Base-by-base conservation (phyloP, 2,113 vertebrate genomes). In the Herpailurus yagouaroundi region DNA sequence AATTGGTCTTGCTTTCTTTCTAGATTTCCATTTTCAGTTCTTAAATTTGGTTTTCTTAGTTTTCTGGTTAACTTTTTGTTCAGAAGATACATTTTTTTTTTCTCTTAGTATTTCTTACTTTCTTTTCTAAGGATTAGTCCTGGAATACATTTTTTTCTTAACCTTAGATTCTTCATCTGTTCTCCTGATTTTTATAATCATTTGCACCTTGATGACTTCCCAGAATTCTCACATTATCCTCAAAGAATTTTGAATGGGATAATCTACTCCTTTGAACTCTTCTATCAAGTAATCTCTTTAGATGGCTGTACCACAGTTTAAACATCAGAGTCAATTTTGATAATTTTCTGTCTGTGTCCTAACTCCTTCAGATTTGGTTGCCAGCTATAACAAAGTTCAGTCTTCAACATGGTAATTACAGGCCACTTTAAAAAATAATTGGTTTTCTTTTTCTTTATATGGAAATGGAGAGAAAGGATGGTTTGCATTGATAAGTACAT, bases 131-230 rank as follows among this genome's bases (percentile, higher is more conserved):
- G n/a, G 7, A 87, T 74, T 38, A 86, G 45, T 71, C 27, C 55
- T 92, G 18, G 64, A 68, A 41, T 93, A 38, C 1, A 6, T 55
- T 50, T 89, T 85, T 57, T 45, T 33, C n/a, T 86, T 97, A 55
- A 71, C 52, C 83, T 85, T 33, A 63, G 1, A 79, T 80, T 41
- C 18, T 80, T 69, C 7, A 52, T 94, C 29, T 96, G 0, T 85
- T 64, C 12, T 81, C 55, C 74, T 92, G 73, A 45, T 94, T 87
- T 95, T 45, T 83, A 0, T 89, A 86, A 73, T 93, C 45, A 91
- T 66, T 88, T 90, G 25, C 16, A 91, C 96, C 60, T 91, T 96
- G 82, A 97, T 96, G 94, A 94, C 86, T 98, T 97, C 57, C 89
- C 85, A 95, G 0, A 87, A 97, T 98, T 98, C 95, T 98, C 83